Evolutionary conservation across 2,113 vertebrate genomes (phyloP).

Genomic region (Leiothrix lutea): DNA sequence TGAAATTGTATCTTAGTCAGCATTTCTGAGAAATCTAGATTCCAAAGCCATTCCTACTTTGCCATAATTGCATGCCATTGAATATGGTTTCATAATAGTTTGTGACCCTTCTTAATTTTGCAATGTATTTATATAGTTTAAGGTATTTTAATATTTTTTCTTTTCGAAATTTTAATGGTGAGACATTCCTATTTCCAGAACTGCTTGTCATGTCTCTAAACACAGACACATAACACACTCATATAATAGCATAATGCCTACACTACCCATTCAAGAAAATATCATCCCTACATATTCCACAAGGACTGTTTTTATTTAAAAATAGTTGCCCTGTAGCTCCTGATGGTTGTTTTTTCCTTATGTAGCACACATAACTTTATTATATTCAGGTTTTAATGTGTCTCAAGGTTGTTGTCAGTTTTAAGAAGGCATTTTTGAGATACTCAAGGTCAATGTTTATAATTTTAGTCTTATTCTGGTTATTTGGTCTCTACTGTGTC

Average conservation of each 20-base stretch:
- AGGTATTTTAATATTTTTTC: not conserved
- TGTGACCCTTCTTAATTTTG: not conserved
- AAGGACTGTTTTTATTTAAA: not conserved
- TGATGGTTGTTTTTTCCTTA: not conserved
- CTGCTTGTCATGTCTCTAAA: not conserved
- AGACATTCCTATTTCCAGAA: not conserved
- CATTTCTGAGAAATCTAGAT: not conserved
- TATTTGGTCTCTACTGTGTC: not conserved
- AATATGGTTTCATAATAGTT: not conserved
- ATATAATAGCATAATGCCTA: not conserved
- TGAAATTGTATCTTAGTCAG: not conserved
- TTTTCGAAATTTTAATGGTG: not conserved
- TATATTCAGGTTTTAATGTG: not conserved
- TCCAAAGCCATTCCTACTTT: not conserved
- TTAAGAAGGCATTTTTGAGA: not conserved
- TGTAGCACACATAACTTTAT: not conserved
- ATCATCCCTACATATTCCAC: not conserved
- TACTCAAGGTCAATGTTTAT: not conserved
- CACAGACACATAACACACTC: not conserved
- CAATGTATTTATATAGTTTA: not conserved
- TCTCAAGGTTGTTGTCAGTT: not conserved
- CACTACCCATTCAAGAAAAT: not conserved
- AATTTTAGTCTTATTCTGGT: not conserved
- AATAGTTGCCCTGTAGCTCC: not conserved
- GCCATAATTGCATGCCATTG: not conserved